Conservation (phyloP, 2,797 vertebrate genomes). For the Neosilurus mollespiculum region DNA sequence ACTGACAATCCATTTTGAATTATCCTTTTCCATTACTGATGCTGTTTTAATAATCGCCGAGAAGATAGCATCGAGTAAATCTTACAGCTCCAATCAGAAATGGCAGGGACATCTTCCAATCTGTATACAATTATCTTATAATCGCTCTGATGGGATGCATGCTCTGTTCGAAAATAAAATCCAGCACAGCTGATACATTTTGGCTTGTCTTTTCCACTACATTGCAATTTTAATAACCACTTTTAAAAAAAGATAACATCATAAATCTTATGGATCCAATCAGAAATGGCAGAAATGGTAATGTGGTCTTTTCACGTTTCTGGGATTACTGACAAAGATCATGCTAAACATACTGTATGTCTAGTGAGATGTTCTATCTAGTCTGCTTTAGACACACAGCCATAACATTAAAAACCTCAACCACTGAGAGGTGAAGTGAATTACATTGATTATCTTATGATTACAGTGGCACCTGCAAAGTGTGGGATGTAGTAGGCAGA, state of each 20-base stretch:
- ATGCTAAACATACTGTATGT: neutral
- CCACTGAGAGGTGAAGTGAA: too few relatives aligned
- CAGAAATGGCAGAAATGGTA: neutral
- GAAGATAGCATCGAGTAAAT: constrained; percentile 17
- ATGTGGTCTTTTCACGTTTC: neutral
- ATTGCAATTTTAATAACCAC: constrained; percentile 1
- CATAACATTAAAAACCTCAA: too few relatives aligned
- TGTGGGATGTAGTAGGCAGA: too few relatives aligned
- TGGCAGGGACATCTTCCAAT: constrained; percentile 40
- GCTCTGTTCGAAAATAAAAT: constrained; percentile 9
- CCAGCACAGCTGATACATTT: neutral
- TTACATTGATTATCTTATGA: too few relatives aligned
- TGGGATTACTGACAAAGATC: neutral
- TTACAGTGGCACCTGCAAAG: too few relatives aligned
- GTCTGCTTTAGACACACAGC: neutral
- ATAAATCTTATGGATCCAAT: neutral
- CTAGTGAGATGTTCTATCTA: neutral
- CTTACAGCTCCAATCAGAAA: constrained; percentile 15
- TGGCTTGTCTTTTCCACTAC: constrained; percentile 8
- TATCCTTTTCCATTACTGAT: constrained; percentile 2
- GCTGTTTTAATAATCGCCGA: constrained; percentile 23
- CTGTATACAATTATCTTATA: constrained; percentile 50
- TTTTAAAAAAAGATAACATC: neutral
- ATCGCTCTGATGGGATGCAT: constrained; percentile 39
- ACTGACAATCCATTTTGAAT: neutral